Conservation (phyloP, 2,797 vertebrate species). For the Linurgus olivaceus region DNA sequence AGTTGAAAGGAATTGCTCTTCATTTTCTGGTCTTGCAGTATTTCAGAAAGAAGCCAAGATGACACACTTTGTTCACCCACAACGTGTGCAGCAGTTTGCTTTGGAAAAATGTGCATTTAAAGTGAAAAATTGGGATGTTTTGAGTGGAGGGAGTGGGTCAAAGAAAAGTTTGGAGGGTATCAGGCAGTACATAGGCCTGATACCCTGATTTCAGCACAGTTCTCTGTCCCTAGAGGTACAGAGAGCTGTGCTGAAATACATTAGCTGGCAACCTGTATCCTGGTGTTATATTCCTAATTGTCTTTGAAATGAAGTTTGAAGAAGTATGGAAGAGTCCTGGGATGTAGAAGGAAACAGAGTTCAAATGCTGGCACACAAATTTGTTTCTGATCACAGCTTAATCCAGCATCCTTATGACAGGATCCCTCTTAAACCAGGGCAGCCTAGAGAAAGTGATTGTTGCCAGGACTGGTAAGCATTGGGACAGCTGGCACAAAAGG, state of each 20-base stretch:
- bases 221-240: background rate
- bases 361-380: background rate
- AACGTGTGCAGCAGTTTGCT: background rate
- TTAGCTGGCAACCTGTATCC: background rate
- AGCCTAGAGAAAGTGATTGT: background rate
- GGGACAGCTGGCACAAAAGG: background rate
- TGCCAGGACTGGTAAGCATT: background rate
- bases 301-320: slow-evolving; percentile 8
- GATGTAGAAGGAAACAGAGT: background rate
- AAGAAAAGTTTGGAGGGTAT: background rate
- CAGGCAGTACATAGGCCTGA: background rate
- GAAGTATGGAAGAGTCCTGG: background rate
- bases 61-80: background rate
- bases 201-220: too few relatives aligned
- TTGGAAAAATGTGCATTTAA: background rate
- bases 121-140: background rate
- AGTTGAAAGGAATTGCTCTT: background rate
- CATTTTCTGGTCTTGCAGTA: background rate
- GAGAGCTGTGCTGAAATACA: background rate
- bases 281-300: background rate
- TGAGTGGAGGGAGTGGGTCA: background rate
- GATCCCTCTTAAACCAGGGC: background rate
- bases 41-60: background rate
- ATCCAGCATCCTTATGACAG: background rate
- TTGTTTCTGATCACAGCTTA: background rate